phyloP scores from a whole-genome alignment of 2,888 invertebrate species.

The Orgyia antiqua region DNA sequence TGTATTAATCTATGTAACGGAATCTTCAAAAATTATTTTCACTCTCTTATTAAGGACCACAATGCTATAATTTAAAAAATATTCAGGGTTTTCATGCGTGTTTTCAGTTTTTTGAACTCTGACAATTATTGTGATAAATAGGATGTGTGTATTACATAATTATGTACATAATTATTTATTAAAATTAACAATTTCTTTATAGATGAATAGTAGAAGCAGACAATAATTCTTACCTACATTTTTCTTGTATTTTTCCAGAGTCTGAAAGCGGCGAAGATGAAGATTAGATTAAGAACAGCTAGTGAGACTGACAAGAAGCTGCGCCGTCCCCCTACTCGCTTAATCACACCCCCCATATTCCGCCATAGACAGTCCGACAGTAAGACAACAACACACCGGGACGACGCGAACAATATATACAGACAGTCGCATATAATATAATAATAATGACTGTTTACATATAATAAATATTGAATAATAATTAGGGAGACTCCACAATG shows the following conservation, averaged over 20 bases:
- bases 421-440: slow-evolving; percentile 24
- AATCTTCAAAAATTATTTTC: too few species aligned
- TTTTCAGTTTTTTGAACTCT: too few species aligned
- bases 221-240: not conserved
- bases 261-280: slow-evolving; percentile 76
- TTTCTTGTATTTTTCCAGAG: slow-evolving; percentile 43
- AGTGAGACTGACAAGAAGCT: slow-evolving; percentile 65
- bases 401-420: slow-evolving; percentile 20
- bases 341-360: slow-evolving; percentile 9
- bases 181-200: not conserved
- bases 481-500: slow-evolving; percentile 34
- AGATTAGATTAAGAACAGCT: slow-evolving; percentile 74
- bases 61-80: too few species aligned
- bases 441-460: too few species aligned
- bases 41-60: too few species aligned
- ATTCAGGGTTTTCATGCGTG: too few species aligned
- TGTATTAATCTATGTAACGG: too few species aligned
- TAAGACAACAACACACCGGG: slow-evolving; percentile 16
- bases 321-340: slow-evolving; percentile 30
- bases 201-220: not conserved
- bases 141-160: too few species aligned
- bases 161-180: not conserved
- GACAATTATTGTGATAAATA: too few species aligned
- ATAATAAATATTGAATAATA: slow-evolving; percentile 25
- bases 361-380: slow-evolving; percentile 5